Base-by-base conservation (phyloP, 2,888 invertebrate species). In the Abrostola triplasia region DNA sequence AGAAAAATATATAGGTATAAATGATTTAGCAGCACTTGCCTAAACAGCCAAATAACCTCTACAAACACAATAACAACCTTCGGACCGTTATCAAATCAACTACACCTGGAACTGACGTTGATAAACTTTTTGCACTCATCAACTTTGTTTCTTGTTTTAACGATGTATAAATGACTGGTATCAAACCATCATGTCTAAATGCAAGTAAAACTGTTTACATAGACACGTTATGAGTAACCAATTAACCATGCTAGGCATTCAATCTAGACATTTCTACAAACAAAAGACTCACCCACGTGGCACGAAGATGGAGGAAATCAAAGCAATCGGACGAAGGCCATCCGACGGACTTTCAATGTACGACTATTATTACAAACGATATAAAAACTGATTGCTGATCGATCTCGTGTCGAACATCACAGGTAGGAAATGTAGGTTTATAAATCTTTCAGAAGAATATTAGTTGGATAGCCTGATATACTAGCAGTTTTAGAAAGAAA, bases 101-200 rank as follows among this genome's bases (percentile, higher is more conserved):
- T 12, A 50, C 41, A 52, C 7, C 64, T 76, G 76, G 40, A 35
- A 41, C 52, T 71, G 77, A 77, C 79, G 63, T 76, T 78, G 75
- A 64, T 53, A 64, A 72, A 72, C 50, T 76, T 79, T 67, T 65
- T 68, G 58, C 54, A 35, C 11, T 13, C 38, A 36, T 42, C 50
- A 63, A 62, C 55, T 58, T 57, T 13, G 50, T 56, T 53, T 50
- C 36, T 54, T 61, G 61, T 65, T 63, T 55, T 59, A 64, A 77
- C 24, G 24, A 24, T 24, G 24, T 24, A 24, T 24, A 24, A 24
- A 50, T 52, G 54, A n/a, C 59, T 57, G 59, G 59, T 24, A 24
- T 24, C 24, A 24, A 24, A 24, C 4, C 4, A 24, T 24, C 24
- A 24, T 24, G 24, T 24, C 24, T 24, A n/a, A n/a, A n/a, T n/a